Conservation (phyloP, 2,888 invertebrate genomes). For the Elaeidobius kamerunicus region DNA sequence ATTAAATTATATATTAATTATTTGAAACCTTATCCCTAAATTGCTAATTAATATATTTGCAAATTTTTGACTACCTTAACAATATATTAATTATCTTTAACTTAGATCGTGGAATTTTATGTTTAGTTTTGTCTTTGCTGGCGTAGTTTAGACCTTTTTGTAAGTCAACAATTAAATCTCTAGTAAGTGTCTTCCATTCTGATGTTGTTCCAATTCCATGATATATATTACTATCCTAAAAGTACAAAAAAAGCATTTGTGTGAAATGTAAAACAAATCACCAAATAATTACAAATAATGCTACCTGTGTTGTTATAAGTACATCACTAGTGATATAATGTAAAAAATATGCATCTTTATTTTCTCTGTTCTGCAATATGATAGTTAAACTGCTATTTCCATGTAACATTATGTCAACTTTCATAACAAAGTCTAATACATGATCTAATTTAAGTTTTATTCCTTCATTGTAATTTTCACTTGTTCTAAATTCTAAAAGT, state of each 20-base stretch:
- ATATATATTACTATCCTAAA: slow-evolving; percentile 72
- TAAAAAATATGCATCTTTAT: slow-evolving; percentile 72
- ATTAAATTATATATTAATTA: too few species aligned
- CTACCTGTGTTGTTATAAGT: slow-evolving; percentile 69
- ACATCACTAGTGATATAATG: slow-evolving; percentile 78
- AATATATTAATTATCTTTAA: slow-evolving; percentile 56
- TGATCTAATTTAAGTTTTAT: slow-evolving; percentile 67
- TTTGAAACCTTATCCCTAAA: too few species aligned
- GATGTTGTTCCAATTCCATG: slow-evolving; percentile 72
- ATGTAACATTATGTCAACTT: slow-evolving; percentile 67
- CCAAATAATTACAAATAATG: neutral
- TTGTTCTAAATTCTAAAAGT: slow-evolving; percentile 70
- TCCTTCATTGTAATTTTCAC: slow-evolving; percentile 65
- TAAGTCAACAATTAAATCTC: slow-evolving; percentile 87
- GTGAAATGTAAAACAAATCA: slow-evolving; percentile 3
- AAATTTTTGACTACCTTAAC: slow-evolving; percentile 29
- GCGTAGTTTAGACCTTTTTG: slow-evolving; percentile 79
- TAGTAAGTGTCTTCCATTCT: slow-evolving; percentile 74
- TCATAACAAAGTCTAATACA: slow-evolving; percentile 72
- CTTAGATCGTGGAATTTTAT: slow-evolving; percentile 67
- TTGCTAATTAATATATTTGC: too few species aligned
- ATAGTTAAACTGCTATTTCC: slow-evolving; percentile 82
- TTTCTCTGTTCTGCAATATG: slow-evolving; percentile 73
- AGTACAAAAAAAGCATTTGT: slow-evolving; percentile 12
- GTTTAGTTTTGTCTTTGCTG: slow-evolving; percentile 66